Conservation (phyloP, 1,140 invertebrate species). For the Penaeus indicus region DNA sequence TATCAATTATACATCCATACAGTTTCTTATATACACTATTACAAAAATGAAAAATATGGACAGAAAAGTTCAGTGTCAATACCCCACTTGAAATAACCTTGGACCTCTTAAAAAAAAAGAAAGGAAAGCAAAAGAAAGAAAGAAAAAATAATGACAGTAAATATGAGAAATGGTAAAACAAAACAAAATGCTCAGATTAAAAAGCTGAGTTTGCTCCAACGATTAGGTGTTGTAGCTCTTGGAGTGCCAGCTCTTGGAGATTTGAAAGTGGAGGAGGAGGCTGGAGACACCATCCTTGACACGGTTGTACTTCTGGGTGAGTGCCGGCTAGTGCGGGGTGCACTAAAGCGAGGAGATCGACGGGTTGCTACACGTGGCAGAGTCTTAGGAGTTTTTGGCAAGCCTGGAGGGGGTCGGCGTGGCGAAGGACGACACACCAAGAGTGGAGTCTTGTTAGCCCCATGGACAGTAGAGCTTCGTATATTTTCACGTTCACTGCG, state of each 20-base stretch:
- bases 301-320: conserved; percentile 25
- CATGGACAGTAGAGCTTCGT: conserved; percentile 33
- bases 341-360: conserved; percentile 29
- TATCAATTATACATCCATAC: too few relatives aligned
- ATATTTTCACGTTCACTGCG: conserved; percentile 40
- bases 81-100: too few relatives aligned
- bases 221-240: conserved; percentile 9
- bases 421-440: conserved; percentile 1
- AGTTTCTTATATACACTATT: too few relatives aligned
- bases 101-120: too few relatives aligned
- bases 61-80: too few relatives aligned
- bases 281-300: conserved; percentile 9
- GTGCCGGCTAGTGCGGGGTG: background rate
- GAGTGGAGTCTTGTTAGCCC: conserved; percentile 13
- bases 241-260: conserved; percentile 8
- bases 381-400: conserved; percentile 47
- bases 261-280: conserved; percentile 12
- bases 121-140: too few relatives aligned
- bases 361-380: conserved; percentile 40
- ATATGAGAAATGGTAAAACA: too few relatives aligned
- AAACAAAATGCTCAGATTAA: conserved; percentile 10
- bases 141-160: too few relatives aligned
- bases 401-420: conserved; percentile 37
- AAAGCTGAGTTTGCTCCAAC: conserved; percentile 51
- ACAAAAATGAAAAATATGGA: too few relatives aligned